Conservation (phyloP, 2,888 invertebrate species). For the Ennomos fuscantarius region DNA sequence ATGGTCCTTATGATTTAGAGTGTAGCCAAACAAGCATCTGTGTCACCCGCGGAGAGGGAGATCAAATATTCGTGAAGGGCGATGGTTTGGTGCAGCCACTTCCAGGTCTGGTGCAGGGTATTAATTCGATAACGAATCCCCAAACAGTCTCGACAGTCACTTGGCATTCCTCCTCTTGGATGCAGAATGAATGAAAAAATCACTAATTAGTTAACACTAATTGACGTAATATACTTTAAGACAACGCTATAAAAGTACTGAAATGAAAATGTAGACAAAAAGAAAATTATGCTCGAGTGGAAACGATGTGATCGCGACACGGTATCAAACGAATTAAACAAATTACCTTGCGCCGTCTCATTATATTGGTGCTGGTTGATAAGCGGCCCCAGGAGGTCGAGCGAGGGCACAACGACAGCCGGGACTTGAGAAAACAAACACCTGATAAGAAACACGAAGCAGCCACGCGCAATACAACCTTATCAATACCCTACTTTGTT, state of each 20-base stretch:
- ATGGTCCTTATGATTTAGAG: slow-evolving; percentile 64
- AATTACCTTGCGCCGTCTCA: slow-evolving; percentile 72
- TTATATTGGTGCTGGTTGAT: slow-evolving; percentile 80
- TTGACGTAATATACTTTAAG: slow-evolving; percentile 33
- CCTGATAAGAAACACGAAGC: slow-evolving; percentile 79
- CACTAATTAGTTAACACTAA: slow-evolving; percentile 65
- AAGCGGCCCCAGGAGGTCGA: slow-evolving; percentile 80
- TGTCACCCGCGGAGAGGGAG: slow-evolving; percentile 90
- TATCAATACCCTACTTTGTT: slow-evolving; percentile 58
- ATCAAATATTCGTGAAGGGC: slow-evolving; percentile 95
- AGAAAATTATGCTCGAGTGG: slow-evolving; percentile 21
- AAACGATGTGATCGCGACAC: slow-evolving; percentile 53
- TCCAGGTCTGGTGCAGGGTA: slow-evolving; percentile 96
- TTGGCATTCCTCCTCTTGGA: slow-evolving; percentile 86
- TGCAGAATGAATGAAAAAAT: slow-evolving; percentile 78
- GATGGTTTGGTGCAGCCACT: slow-evolving; percentile 97
- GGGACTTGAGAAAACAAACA: slow-evolving; percentile 76
- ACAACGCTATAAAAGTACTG: slow-evolving; percentile 39
- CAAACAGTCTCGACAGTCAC: slow-evolving; percentile 92
- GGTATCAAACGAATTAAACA: slow-evolving; percentile 66
- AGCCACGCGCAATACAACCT: slow-evolving; percentile 70
- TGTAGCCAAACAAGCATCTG: slow-evolving; percentile 79
- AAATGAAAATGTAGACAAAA: slow-evolving; percentile 20
- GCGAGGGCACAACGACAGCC: slow-evolving; percentile 75
- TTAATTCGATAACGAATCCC: slow-evolving; percentile 95